phyloP scores from a whole-genome alignment of 2,888 invertebrate species.

The Lycia hirtaria region DNA sequence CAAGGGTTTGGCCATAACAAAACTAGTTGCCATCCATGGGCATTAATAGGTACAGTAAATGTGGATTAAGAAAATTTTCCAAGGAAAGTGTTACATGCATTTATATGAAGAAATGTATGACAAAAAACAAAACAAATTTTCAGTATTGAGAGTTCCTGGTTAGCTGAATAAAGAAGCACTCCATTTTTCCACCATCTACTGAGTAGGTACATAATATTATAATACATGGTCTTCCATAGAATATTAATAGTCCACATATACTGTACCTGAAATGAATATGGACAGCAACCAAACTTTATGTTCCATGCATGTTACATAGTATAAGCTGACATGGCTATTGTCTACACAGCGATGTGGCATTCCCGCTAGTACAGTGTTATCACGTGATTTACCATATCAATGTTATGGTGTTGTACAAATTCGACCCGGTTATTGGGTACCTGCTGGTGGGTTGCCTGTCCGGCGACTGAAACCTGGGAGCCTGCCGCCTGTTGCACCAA shows the following conservation, averaged over 20 bases:
- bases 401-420: constrained; percentile 84
- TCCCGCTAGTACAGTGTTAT: constrained; percentile 76
- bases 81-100: too few relatives aligned
- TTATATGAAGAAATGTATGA: too few relatives aligned
- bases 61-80: too few relatives aligned
- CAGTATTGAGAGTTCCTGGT: too few relatives aligned
- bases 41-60: too few relatives aligned
- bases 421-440: constrained; percentile 84
- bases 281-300: constrained; percentile 13
- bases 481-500: constrained; percentile 54
- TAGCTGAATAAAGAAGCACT: too few relatives aligned
- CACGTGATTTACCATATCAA: constrained; percentile 83
- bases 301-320: constrained; percentile 44
- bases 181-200: too few relatives aligned
- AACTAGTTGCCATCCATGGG: too few relatives aligned
- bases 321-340: constrained; percentile 31
- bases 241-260: not conserved
- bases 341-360: constrained; percentile 69
- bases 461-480: constrained; percentile 70
- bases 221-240: too few relatives aligned
- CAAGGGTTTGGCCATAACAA: too few relatives aligned
- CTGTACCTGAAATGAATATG: not conserved
- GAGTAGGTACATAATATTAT: too few relatives aligned
- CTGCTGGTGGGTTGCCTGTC: constrained; percentile 77
- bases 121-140: too few relatives aligned